These are phyloP conservation scores for Danio rerio DNA, from an alignment of 2,113 vertebrate genomes.

Conservation along the genomic window GRCz12tu NC_133189.1:5862501-5863000, in stretches of 20 bases:
- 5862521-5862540: no score
- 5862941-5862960: constrained; percentile 76
- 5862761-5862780: constrained; percentile 76
- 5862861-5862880: constrained; percentile 70
- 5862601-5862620: not conserved
- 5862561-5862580: no score
- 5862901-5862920: constrained; percentile 67
- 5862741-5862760: constrained; percentile 70
- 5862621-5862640: not conserved
- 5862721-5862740: constrained; percentile 68
- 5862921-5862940: constrained; percentile 75
- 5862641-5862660: constrained; percentile 27
- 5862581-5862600: no score
- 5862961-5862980: constrained; percentile 72
- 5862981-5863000: constrained; percentile 82
- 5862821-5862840: constrained; percentile 78
- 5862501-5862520: no score
- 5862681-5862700: constrained; percentile 29
- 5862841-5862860: constrained; percentile 66
- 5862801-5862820: constrained; percentile 85
- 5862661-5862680: constrained; percentile 23
- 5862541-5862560: no score
- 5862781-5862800: constrained; percentile 81
- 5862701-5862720: constrained; percentile 36
- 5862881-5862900: constrained; percentile 69